Evolutionary conservation across 2,113 vertebrate genomes (phyloP).

Genomic region (Trachemys scripta): DNA sequence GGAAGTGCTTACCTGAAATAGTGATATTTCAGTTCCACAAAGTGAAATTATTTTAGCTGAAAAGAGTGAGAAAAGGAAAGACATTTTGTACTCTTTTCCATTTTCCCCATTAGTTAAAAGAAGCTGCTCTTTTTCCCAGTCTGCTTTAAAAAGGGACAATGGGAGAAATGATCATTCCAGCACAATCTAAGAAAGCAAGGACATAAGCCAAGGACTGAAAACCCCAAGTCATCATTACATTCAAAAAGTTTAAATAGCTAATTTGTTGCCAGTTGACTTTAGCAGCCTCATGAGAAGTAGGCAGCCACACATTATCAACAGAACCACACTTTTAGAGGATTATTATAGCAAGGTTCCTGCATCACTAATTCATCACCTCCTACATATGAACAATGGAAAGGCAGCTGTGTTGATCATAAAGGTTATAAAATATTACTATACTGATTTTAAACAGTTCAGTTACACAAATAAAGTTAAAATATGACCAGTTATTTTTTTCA

Average conservation of each 20-base stretch:
- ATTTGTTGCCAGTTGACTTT: conserved; percentile 23
- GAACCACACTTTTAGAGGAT: background rate
- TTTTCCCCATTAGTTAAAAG: background rate
- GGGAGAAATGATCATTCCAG: background rate
- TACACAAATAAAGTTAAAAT: conserved; percentile 21
- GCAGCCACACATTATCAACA: conserved; percentile 13
- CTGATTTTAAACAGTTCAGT: conserved; percentile 24
- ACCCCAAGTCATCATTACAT: conserved; percentile 13
- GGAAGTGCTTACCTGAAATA: conserved; percentile 23
- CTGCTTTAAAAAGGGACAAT: background rate
- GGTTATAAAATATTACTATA: conserved; percentile 33
- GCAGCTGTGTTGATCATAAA: conserved; percentile 20
- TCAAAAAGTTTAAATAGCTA: background rate
- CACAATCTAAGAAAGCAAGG: background rate
- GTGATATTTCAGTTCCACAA: background rate
- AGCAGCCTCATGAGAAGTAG: conserved; percentile 11
- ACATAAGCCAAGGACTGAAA: background rate
- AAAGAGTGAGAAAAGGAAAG: background rate
- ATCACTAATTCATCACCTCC: background rate
- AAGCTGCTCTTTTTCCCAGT: background rate
- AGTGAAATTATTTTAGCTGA: conserved; percentile 41
- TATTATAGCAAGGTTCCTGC: background rate
- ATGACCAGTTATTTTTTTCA: conserved; percentile 3
- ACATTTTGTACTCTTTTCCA: background rate
- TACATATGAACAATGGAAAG: background rate